Percentiles rank a stretch among this genome's conserved stretches.
Conservation (phyloP, 1,140 invertebrate genomes). For the Phenacoccus solenopsis region DNA sequence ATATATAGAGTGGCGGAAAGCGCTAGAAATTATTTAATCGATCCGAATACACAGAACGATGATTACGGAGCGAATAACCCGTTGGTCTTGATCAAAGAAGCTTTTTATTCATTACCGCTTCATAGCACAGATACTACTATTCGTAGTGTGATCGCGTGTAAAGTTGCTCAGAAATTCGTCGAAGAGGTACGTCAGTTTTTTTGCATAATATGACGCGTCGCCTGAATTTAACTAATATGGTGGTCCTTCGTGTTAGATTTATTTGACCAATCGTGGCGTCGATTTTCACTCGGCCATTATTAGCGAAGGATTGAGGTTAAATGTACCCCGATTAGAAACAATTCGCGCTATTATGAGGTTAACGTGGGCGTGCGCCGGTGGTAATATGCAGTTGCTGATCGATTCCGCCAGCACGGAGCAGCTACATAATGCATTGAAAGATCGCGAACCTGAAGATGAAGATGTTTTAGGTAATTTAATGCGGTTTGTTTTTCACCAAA, state of each 20-base stretch:
- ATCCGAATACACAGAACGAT: background rate
- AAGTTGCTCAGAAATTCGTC: constrained; percentile 57
- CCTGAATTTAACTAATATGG: background rate
- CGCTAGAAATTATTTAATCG: background rate
- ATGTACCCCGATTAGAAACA: constrained; percentile 50
- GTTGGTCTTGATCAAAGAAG: constrained; percentile 40
- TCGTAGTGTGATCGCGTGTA: constrained; percentile 49
- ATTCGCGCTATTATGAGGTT: constrained; percentile 57
- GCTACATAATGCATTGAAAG: constrained; percentile 23
- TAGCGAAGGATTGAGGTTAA: constrained; percentile 45
- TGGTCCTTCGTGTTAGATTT: background rate
- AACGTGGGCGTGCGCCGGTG: constrained; percentile 62
- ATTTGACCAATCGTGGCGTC: background rate
- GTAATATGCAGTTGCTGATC: constrained; percentile 40
- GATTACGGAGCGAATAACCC: background rate
- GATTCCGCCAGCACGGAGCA: constrained; percentile 23
- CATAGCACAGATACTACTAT: constrained; percentile 45
- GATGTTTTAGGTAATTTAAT: constrained; percentile 37
- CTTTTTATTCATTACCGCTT: constrained; percentile 54
- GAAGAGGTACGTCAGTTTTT: constrained; percentile 37
- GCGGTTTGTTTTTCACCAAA: constrained; percentile 14
- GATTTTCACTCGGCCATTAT: constrained; percentile 24
- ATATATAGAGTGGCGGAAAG: constrained; percentile 30
- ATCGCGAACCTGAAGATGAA: constrained; percentile 35
- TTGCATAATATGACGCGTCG: background rate